Conservation (phyloP, 1,140 invertebrate genomes). For the Ooceraea biroi region DNA sequence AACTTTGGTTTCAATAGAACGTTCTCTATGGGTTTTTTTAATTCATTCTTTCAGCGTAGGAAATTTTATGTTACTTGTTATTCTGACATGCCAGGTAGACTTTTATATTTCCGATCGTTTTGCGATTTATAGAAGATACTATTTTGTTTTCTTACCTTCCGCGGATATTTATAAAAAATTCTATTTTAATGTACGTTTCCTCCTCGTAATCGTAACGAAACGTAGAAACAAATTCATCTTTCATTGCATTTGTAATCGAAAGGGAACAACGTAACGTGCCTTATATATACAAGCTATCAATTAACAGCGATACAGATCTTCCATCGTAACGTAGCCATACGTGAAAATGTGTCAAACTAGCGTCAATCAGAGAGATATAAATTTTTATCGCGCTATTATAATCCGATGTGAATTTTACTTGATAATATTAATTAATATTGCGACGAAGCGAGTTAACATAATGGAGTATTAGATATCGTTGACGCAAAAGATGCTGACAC, state of each 20-base stretch:
- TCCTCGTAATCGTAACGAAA: neutral
- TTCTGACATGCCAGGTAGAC: conserved; percentile 21
- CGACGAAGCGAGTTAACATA: conserved; percentile 62
- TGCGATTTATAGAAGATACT: conserved; percentile 33
- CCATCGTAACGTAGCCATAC: conserved; percentile 20
- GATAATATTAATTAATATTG: conserved; percentile 9
- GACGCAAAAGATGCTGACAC: conserved; percentile 72
- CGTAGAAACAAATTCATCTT: conserved; percentile 28
- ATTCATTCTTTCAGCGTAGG: conserved; percentile 33
- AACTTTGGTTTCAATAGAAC: conserved; percentile 19
- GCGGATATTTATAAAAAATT: conserved; percentile 17
- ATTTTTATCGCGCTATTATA: conserved; percentile 10
- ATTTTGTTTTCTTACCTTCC: neutral
- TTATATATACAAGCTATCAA: conserved; percentile 71
- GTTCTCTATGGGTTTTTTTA: conserved; percentile 1
- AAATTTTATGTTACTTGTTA: conserved; percentile 44
- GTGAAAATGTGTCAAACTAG: neutral
- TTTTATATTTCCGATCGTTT: conserved; percentile 27
- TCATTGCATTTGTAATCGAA: conserved; percentile 59
- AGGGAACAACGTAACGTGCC: conserved; percentile 73
- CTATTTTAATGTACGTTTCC: neutral
- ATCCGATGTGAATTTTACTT: neutral
- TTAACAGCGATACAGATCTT: conserved; percentile 28
- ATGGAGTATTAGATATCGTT: conserved; percentile 69
- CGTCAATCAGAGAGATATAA: neutral